Conservation (phyloP, 1,140 invertebrate species). For the Chironomus tepperi region DNA sequence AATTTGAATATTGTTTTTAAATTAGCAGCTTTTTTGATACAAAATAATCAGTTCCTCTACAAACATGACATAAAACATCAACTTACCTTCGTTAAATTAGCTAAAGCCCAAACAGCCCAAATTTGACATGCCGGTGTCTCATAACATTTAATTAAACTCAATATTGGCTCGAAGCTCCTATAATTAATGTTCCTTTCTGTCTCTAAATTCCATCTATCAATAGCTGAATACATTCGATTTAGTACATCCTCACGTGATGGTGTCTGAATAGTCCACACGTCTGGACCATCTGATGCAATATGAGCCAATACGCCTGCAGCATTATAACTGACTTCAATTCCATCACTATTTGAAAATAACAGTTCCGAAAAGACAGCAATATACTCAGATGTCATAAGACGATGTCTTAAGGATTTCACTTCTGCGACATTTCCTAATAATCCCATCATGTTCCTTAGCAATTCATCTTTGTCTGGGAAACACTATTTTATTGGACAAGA, state of each 20-base stretch:
- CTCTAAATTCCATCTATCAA: constrained; percentile 77
- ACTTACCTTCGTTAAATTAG: constrained; percentile 81
- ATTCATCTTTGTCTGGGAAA: constrained; percentile 79
- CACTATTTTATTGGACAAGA: constrained; percentile 45
- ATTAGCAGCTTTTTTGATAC: too few species aligned
- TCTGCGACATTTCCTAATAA: constrained; percentile 93
- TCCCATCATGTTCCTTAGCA: constrained; percentile 94
- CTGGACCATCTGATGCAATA: constrained; percentile 83
- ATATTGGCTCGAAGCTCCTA: constrained; percentile 85
- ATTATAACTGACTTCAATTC: constrained; percentile 96
- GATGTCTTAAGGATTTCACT: constrained; percentile 69
- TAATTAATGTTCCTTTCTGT: constrained; percentile 94
- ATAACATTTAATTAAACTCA: constrained; percentile 67
- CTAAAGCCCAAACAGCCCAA: constrained; percentile 96
- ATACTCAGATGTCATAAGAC: constrained; percentile 78
- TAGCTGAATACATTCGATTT: constrained; percentile 64
- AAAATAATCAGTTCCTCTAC: too few species aligned
- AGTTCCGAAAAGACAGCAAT: constrained; percentile 79
- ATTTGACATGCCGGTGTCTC: constrained; percentile 86
- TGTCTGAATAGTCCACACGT: constrained; percentile 66
- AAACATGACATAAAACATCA: too few species aligned
- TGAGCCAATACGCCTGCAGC: constrained; percentile 92
- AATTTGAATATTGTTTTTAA: too few species aligned
- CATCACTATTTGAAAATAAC: constrained; percentile 76
- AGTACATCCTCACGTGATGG: constrained; percentile 68